Evolutionary conservation across 2,888 invertebrate genomes (phyloP).

Genomic region (Icerya purchasi): DNA sequence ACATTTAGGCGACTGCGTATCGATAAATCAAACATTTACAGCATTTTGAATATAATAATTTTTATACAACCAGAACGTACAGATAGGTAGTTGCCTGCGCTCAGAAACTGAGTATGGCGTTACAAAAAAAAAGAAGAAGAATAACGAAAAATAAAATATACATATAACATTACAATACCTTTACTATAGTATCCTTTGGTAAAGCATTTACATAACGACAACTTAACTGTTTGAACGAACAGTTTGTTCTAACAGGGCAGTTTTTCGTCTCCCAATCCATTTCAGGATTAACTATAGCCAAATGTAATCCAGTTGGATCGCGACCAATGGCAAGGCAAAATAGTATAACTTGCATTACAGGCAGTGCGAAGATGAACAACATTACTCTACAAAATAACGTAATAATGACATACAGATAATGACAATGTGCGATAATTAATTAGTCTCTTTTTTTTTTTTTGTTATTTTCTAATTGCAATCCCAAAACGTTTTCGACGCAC

Average conservation of each 20-base stretch:
- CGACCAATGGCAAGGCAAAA: slow-evolving; percentile 81
- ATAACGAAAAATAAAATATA: too few species aligned
- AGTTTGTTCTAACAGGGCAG: slow-evolving; percentile 34
- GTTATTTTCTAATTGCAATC: too few species aligned
- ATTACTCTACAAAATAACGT: slow-evolving; percentile 46
- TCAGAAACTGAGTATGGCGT: too few species aligned
- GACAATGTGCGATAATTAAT: too few species aligned
- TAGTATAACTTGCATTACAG: slow-evolving; percentile 82
- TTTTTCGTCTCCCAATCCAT: slow-evolving; percentile 27
- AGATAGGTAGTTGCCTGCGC: too few species aligned
- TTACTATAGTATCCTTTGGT: slow-evolving; percentile 46
- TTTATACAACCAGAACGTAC: not conserved
- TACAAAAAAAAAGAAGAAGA: too few species aligned
- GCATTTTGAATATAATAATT: not conserved
- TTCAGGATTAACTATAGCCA: slow-evolving; percentile 58
- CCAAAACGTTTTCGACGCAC: too few species aligned
- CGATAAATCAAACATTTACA: not conserved
- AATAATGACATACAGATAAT: too few species aligned
- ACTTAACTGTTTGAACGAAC: slow-evolving; percentile 47
- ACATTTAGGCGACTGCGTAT: too few species aligned
- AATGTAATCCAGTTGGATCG: slow-evolving; percentile 56
- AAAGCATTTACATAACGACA: slow-evolving; percentile 60
- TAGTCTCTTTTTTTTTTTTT: too few species aligned
- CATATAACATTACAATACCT: too few species aligned
- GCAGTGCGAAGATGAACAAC: slow-evolving; percentile 79